These are phyloP conservation scores for Neolamprologus longior DNA, from an alignment of 2,113 vertebrate genomes.

Conservation along the genomic window DNA sequence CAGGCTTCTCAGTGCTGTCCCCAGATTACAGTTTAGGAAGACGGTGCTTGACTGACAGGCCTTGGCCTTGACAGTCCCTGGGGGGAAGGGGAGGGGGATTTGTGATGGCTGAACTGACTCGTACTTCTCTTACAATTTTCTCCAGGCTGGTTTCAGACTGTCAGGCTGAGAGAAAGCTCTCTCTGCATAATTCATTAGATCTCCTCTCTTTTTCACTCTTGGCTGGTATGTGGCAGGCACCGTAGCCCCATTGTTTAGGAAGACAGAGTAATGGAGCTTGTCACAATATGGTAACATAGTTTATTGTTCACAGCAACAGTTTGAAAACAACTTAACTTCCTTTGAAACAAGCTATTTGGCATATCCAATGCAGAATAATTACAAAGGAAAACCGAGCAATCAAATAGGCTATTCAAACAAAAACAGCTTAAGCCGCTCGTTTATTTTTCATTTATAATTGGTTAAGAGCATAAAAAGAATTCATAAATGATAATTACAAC, in stretches of 20 bases:
- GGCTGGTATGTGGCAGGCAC: slow-evolving; percentile 43
- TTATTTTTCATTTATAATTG: neutral
- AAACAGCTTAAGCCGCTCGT: neutral
- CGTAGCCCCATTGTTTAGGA: slow-evolving; percentile 49
- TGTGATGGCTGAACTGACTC: slow-evolving; percentile 66
- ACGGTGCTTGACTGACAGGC: slow-evolving; percentile 69
- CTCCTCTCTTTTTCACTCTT: slow-evolving; percentile 51
- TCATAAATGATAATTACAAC: neutral
- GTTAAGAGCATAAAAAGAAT: neutral
- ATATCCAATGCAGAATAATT: neutral
- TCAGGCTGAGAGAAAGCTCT: slow-evolving; percentile 58
- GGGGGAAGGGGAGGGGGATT: slow-evolving; percentile 54
- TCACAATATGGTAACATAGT: slow-evolving; percentile 61
- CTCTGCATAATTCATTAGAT: slow-evolving; percentile 71
- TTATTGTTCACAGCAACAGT: slow-evolving; percentile 57
- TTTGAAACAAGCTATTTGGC: slow-evolving; percentile 14
- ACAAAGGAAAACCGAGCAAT: neutral
- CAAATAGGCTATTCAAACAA: neutral
- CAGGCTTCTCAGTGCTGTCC: slow-evolving; percentile 57
- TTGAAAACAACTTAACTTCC: slow-evolving; percentile 55
- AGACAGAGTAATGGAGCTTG: slow-evolving; percentile 61
- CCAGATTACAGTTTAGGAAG: slow-evolving; percentile 66
- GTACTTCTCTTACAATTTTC: slow-evolving; percentile 69
- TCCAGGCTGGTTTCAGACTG: slow-evolving; percentile 61
- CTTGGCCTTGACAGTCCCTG: slow-evolving; percentile 59